Conservation (phyloP, 2,113 vertebrate species). For the Cryptomyrus ogoouensis region DNA sequence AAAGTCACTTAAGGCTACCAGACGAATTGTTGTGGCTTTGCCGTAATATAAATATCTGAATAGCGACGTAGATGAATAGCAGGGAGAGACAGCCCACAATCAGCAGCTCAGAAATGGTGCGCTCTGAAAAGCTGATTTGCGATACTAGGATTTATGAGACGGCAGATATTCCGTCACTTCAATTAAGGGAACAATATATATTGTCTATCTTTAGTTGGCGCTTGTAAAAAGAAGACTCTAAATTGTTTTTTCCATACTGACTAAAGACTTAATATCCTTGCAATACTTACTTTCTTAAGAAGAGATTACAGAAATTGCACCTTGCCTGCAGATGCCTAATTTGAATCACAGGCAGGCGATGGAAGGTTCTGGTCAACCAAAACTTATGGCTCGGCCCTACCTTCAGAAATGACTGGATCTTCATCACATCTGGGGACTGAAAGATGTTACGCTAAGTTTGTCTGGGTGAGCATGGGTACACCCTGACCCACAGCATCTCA, state of each 20-base stretch:
- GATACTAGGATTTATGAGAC: not conserved
- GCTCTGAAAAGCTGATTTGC: not conserved
- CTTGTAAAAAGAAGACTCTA: not conserved
- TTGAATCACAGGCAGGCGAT: not conserved
- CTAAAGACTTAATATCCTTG: conserved; percentile 5
- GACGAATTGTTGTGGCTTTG: not conserved
- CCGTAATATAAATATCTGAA: conserved; percentile 7
- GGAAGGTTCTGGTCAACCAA: not conserved
- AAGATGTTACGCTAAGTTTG: not conserved
- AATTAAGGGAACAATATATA: not conserved
- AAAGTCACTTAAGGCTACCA: not conserved
- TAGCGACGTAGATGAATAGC: not conserved
- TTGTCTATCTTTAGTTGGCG: not conserved
- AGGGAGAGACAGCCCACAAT: not conserved
- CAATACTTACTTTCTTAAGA: conserved; percentile 4
- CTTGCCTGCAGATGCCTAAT: not conserved
- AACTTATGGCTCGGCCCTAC: not conserved
- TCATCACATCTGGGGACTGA: not conserved
- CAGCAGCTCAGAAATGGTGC: not conserved
- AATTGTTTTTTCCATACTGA: not conserved
- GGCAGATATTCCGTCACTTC: not conserved
- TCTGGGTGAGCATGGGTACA: not conserved
- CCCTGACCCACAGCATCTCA: not conserved
- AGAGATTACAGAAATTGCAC: not conserved
- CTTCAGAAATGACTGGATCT: not conserved